phyloP scores from a whole-genome alignment of 2,797 vertebrate species.

The Tachyglossus aculeatus region DNA sequence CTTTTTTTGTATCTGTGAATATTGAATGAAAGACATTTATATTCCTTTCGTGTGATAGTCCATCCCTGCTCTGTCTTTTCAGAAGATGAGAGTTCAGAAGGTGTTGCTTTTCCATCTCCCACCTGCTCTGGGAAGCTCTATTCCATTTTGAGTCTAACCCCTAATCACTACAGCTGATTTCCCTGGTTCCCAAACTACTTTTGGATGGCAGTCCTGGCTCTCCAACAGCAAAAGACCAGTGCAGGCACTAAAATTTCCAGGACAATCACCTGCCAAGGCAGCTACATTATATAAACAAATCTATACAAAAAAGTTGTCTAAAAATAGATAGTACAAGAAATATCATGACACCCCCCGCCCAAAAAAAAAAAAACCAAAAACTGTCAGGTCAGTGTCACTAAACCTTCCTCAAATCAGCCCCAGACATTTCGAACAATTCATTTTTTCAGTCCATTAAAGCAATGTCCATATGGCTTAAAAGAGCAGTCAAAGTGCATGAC shows the following conservation, averaged over 20 bases:
- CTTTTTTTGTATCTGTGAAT: background rate
- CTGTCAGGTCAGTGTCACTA: background rate
- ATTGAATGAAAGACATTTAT: background rate
- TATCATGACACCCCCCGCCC: background rate
- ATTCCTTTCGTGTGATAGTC: background rate
- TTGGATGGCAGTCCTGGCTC: slow-evolving; percentile 24
- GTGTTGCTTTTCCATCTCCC: fast-evolving
- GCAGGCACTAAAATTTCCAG: background rate
- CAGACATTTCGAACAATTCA: background rate
- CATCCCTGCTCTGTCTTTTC: background rate
- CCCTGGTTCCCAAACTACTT: background rate
- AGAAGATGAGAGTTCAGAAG: background rate
- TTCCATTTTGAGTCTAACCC: background rate
- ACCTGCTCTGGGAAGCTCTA: background rate
- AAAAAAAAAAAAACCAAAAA: slow-evolving; percentile 14
- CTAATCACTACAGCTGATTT: background rate
- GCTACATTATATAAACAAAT: slow-evolving; percentile 13
- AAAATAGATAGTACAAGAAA: slow-evolving; percentile 16
- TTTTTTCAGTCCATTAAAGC: slow-evolving; percentile 57
- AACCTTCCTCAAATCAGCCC: slow-evolving; percentile 9
- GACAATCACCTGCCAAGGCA: fast-evolving
- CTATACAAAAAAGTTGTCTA: background rate
- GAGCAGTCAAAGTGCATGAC: slow-evolving; percentile 60
- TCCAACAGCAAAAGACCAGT: background rate
- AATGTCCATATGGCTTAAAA: slow-evolving; percentile 73